phyloP scores from a whole-genome alignment of 2,113 vertebrate species.

The Cisticola juncidis region DNA sequence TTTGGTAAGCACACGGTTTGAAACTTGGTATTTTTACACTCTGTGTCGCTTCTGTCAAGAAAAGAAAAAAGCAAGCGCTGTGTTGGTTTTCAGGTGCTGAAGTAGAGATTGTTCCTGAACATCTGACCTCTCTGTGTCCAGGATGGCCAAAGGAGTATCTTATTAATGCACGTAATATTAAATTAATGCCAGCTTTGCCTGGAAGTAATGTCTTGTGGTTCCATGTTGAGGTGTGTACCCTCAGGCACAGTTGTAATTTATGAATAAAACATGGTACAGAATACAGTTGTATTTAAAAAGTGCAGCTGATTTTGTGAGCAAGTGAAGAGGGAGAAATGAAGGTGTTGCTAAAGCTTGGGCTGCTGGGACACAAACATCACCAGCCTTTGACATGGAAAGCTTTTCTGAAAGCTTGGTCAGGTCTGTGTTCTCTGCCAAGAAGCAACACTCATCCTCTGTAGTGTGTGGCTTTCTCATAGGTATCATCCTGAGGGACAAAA shows the following conservation, averaged over 20 bases:
- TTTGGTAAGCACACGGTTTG: background rate
- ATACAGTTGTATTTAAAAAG: background rate
- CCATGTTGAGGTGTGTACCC: background rate
- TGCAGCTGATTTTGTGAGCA: background rate
- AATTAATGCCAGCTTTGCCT: background rate
- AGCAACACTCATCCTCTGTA: rapidly evolving
- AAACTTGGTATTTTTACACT: background rate
- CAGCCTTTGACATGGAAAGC: background rate
- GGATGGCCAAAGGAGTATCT: background rate
- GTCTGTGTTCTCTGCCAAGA: background rate
- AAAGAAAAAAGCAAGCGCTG: background rate
- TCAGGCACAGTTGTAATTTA: background rate
- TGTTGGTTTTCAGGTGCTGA: background rate
- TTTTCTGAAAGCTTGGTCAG: background rate
- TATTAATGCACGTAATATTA: background rate
- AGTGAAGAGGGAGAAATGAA: background rate
- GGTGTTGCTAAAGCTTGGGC: rapidly evolving
- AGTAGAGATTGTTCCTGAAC: background rate
- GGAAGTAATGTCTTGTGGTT: background rate
- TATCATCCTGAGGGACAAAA: background rate
- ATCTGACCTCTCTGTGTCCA: background rate
- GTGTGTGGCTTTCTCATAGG: background rate
- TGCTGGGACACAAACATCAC: background rate
- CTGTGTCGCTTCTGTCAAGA: rapidly evolving
- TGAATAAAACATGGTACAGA: background rate